Conservation (phyloP, 1,140 invertebrate genomes). For the Macrocentrus cingulum region DNA sequence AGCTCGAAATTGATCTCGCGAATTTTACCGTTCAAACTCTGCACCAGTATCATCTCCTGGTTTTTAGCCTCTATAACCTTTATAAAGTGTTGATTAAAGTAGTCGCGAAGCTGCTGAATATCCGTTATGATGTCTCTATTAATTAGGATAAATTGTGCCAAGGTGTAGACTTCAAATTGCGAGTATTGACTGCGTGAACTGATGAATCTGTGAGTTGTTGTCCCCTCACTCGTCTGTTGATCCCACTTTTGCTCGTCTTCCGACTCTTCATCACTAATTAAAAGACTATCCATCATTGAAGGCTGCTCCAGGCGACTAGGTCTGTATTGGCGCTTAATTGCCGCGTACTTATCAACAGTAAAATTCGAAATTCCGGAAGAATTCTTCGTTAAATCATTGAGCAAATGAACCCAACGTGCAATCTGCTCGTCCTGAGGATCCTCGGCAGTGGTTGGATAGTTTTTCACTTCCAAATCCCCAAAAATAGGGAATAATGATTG, state of each 20-base stretch:
- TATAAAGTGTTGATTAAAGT: conserved; percentile 60
- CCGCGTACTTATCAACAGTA: conserved; percentile 18
- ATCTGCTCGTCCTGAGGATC: conserved; percentile 17
- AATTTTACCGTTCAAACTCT: conserved; percentile 44
- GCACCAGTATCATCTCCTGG: conserved; percentile 39
- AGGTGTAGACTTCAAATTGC: conserved; percentile 53
- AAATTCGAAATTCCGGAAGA: conserved; percentile 9
- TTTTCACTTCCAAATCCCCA: conserved; percentile 47
- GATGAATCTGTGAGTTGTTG: conserved; percentile 52
- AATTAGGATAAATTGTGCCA: conserved; percentile 47
- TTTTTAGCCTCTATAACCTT: conserved; percentile 54
- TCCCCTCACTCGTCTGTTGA: conserved; percentile 35
- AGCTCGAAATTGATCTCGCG: conserved; percentile 47
- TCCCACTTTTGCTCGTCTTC: conserved; percentile 28
- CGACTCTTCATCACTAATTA: conserved; percentile 21
- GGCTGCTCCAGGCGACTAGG: not conserved
- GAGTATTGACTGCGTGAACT: conserved; percentile 45
- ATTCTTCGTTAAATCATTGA: conserved; percentile 22
- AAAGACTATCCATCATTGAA: conserved; percentile 4
- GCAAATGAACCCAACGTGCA: conserved; percentile 30
- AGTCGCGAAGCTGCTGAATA: conserved; percentile 42
- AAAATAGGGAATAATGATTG: conserved; percentile 54
- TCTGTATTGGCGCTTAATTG: conserved; percentile 16
- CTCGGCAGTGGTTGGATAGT: conserved; percentile 43
- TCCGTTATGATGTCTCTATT: conserved; percentile 44